phyloP scores from a whole-genome alignment of 2,797 vertebrate species.

The Artibeus jamaicensis region DNA sequence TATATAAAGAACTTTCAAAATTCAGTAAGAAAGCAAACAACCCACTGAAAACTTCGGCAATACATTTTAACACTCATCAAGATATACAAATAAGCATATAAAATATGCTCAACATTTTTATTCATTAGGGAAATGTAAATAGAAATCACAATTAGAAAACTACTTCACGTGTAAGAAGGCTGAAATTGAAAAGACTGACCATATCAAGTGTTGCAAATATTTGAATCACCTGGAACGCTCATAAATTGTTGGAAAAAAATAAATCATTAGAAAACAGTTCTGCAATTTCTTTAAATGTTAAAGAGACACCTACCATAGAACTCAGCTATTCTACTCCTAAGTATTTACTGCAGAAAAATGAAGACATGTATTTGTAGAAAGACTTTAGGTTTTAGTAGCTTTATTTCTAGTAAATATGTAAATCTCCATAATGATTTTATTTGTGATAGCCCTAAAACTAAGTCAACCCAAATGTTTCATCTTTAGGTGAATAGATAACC shows the following conservation, averaged over 20 bases:
- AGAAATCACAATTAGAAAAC: neutral
- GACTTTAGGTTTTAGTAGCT: neutral
- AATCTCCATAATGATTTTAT: neutral
- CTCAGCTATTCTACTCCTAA: neutral
- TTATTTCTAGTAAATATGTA: neutral
- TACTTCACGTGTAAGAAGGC: neutral
- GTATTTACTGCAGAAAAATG: neutral
- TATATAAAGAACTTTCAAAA: neutral
- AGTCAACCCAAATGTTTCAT: neutral
- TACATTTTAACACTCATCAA: neutral
- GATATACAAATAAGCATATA: neutral
- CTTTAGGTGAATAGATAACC: neutral
- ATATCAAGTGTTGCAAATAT: neutral
- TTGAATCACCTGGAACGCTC: neutral
- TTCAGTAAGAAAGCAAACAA: neutral
- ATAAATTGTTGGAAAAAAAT: neutral
- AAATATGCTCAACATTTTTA: neutral
- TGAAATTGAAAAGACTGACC: neutral
- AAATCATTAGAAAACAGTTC: neutral
- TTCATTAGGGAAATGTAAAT: neutral
- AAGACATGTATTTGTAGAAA: neutral
- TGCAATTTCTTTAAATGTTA: neutral
- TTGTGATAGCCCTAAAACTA: neutral
- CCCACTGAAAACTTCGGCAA: neutral
- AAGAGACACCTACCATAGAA: neutral